Base-by-base conservation (phyloP, 2,888 invertebrate genomes). In the Myopa tessellatipennis region DNA sequence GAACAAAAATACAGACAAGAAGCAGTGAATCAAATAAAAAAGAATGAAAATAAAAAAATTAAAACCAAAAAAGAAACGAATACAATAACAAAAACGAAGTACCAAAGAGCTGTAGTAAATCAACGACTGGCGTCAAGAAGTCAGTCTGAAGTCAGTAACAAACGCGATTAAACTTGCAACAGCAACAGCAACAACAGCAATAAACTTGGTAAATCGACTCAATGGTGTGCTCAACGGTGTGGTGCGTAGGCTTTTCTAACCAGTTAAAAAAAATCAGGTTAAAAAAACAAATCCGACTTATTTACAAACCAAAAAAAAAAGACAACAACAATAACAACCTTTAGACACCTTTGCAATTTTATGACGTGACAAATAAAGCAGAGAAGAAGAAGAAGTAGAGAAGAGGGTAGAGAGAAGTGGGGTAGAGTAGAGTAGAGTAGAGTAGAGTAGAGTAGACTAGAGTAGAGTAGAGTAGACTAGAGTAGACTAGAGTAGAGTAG, bases 181-280 rank as follows among this genome's bases (percentile, higher is more conserved):
- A 52, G 12, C 45, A 63, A 63, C 50, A 63, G 26, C 70, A 71
- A n/a, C 16, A 52, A 50, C 45, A 63, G 45, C 50, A 63, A 45
- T 14, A 36, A 70, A 45, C 50, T 52, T 10, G 10, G 7, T 45
- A 6, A 6, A 10, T 45, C 10, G 45, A 45, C 7, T 45, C 45
- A 45, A 45, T 45, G 45, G 10, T 45, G 45, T 45, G 3, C 7
- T 45, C 45, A 61, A 18, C 26, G 8, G 26, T 45, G 50, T 45
- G 10, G n/a, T 73, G 73, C 50, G 73, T 73, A 73, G 73, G 73
- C 34, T 73, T 73, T 73, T 34, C 63, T n/a, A 50, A 73, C 50
- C 61, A 73, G 73, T 73, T 73, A 26, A 50, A 45, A n/a, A 45
- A 45, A 45, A 45, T 45, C 7, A 10, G 45, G 26, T 26, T 26